These are phyloP conservation scores for Drosophila acutilabella DNA, from an alignment of 2,888 invertebrate species.

Conservation along the genomic window DNA sequence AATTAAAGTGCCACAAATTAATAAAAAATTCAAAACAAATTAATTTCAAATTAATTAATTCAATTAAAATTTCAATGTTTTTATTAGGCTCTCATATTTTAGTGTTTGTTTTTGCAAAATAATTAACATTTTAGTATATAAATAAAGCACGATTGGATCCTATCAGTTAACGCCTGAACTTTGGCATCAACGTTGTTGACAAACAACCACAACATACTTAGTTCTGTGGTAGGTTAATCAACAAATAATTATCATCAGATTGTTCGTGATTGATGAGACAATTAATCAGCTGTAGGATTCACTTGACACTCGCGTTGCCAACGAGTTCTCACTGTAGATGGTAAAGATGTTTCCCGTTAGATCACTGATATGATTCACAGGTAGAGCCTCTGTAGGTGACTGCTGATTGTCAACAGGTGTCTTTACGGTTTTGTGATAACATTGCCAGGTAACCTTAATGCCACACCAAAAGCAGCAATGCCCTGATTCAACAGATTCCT, in stretches of 20 bases:
- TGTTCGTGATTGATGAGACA: slow-evolving; percentile 49
- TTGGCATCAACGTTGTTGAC: background rate
- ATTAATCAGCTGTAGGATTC: slow-evolving; percentile 46
- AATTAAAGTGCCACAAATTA: too few relatives aligned
- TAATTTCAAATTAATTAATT: too few relatives aligned
- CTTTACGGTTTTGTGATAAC: slow-evolving; percentile 5
- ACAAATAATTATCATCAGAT: slow-evolving; percentile 38
- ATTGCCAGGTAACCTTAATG: slow-evolving; percentile 50
- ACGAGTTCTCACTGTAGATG: slow-evolving; percentile 35
- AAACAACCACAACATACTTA: slow-evolving; percentile 22
- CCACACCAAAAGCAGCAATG: slow-evolving; percentile 36
- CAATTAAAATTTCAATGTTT: background rate
- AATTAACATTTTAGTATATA: background rate
- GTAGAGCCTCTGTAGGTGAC: background rate
- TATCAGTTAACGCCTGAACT: background rate
- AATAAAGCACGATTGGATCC: background rate
- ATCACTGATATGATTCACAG: slow-evolving; percentile 24
- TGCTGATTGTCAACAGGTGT: background rate
- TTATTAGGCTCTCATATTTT: background rate
- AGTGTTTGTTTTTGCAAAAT: too few relatives aligned
- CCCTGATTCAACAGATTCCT: slow-evolving; percentile 15
- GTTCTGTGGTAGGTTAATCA: slow-evolving; percentile 49
- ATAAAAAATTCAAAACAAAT: too few relatives aligned
- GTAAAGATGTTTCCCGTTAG: slow-evolving; percentile 26
- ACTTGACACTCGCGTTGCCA: slow-evolving; percentile 40